Evolutionary conservation across 2,797 vertebrate species (phyloP), one percentile per base, ranked within the genome.

Genomic region (Myiothlypis coronata): DNA sequence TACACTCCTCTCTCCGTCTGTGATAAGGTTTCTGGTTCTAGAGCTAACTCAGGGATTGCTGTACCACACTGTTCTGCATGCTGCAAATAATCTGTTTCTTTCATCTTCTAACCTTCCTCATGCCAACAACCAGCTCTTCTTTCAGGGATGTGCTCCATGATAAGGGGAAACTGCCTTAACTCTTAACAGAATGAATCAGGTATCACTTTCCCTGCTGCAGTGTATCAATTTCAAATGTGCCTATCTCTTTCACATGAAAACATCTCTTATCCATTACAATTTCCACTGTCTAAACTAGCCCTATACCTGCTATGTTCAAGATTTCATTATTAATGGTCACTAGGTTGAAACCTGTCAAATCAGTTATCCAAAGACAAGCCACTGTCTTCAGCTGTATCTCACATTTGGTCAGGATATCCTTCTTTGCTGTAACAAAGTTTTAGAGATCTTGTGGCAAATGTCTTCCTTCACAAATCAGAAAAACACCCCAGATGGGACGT

Each of bases 401-500:
- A 50, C 43, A 41, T 22, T n/a, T 28, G 22, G 4, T 77, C 41
- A 39, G 15, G 68, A 80, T 50, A 22, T 32, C 49, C 67, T 77
- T 75, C 57, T 78, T 69, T 44, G 22, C n/a, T 61, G 14, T 22
- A 75, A 71, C 4, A 13, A 90, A 75, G 16, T 23, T 67, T 83
- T 65, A 81, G 46, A 89, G 34, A 23, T 67, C 35, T 52, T 72
- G 19, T 57, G 15, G n/a, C 32, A 78, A 78, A 71, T 55, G 26
- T 5, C 21, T 88, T 68, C 56, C 44, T 78, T 78, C 52, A 83
- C 5, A 68, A 64, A 78, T 59, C 9, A 67, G 60, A 35, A 39
- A 83, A 64, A 74, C 43, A 11, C 1, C 9, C 1, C 1, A 0
- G 3, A 44, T 74, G 3, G 26, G 41, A 34, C 2, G 1, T 64